Conservation (phyloP, 2,888 invertebrate genomes). For the Rhagonycha lutea region DNA sequence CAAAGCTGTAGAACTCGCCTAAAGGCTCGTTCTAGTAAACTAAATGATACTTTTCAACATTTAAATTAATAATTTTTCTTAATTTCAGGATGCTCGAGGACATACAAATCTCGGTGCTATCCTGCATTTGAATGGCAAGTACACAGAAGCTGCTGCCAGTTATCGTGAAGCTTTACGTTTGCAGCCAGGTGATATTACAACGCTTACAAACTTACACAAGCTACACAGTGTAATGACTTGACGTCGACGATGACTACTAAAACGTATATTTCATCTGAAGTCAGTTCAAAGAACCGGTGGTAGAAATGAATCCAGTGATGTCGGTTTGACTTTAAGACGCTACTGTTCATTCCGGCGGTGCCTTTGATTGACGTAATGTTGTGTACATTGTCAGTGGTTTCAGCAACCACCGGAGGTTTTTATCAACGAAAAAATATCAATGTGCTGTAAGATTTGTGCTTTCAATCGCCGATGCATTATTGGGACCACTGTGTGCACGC, state of each 20-base stretch:
- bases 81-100: conserved; percentile 78
- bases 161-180: conserved; percentile 85
- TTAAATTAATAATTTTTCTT: conserved; percentile 20
- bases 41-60: no score
- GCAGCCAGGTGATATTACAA: conserved; percentile 87
- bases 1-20: no score
- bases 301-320: conserved; percentile 19
- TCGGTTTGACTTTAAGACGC: conserved; percentile 5
- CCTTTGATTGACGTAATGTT: conserved; percentile 24
- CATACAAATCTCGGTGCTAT: conserved; percentile 96
- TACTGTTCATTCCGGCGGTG: conserved; percentile 18
- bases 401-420: conserved; percentile 35
- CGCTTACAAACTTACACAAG: conserved; percentile 86
- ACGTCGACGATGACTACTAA: conserved; percentile 44
- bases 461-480: conserved; percentile 40
- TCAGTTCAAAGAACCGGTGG: conserved; percentile 24
- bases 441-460: conserved; percentile 37
- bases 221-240: conserved; percentile 62
- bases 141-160: conserved; percentile 82
- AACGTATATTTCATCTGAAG: conserved; percentile 9
- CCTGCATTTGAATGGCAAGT: conserved; percentile 89
- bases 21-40: no score
- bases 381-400: conserved; percentile 32
- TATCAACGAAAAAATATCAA: conserved; percentile 42
- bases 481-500: conserved; percentile 43